phyloP scores from a whole-genome alignment of 2,888 invertebrate species.

The Andrena flavipes region DNA sequence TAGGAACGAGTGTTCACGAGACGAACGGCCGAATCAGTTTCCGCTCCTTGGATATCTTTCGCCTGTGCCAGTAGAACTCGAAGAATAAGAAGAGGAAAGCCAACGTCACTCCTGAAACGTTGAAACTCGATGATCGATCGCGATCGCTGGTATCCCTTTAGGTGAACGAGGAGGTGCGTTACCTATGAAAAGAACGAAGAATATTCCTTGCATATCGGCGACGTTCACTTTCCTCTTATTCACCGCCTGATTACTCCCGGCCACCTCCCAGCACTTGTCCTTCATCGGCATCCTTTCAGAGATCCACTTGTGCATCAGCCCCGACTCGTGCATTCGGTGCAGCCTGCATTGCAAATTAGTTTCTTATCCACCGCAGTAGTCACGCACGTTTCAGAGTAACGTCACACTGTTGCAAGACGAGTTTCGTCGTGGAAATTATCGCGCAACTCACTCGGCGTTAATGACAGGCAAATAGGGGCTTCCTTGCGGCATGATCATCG shows the following conservation, averaged over 20 bases:
- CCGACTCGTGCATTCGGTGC: conserved; percentile 92
- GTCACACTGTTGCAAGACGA: neutral
- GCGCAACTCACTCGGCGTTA: conserved; percentile 90
- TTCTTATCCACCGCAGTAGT: too few relatives aligned
- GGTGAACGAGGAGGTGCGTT: conserved; percentile 57
- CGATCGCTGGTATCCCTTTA: neutral
- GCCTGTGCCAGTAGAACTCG: conserved; percentile 85
- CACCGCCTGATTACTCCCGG: conserved; percentile 88
- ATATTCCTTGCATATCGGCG: conserved; percentile 96
- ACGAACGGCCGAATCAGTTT: conserved; percentile 86
- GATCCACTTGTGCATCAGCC: conserved; percentile 94
- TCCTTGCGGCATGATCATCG: conserved; percentile 90
- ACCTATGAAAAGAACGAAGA: conserved; percentile 94
- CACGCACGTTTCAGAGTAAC: conserved; percentile 26
- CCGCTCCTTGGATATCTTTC: conserved; percentile 83
- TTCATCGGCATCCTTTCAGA: conserved; percentile 91
- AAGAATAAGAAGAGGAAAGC: conserved; percentile 84
- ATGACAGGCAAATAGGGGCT: conserved; percentile 92
- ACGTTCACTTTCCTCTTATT: conserved; percentile 95
- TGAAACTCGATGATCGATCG: neutral
- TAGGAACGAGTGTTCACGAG: conserved; percentile 52
- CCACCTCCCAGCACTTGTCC: conserved; percentile 91
- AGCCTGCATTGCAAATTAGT: conserved; percentile 86
- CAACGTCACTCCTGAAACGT: conserved; percentile 85
- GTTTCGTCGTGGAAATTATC: neutral